These are phyloP conservation scores for Oscheius sp. DNA, from an alignment of 2,888 invertebrate genomes.

Conservation along the genomic window DNA sequence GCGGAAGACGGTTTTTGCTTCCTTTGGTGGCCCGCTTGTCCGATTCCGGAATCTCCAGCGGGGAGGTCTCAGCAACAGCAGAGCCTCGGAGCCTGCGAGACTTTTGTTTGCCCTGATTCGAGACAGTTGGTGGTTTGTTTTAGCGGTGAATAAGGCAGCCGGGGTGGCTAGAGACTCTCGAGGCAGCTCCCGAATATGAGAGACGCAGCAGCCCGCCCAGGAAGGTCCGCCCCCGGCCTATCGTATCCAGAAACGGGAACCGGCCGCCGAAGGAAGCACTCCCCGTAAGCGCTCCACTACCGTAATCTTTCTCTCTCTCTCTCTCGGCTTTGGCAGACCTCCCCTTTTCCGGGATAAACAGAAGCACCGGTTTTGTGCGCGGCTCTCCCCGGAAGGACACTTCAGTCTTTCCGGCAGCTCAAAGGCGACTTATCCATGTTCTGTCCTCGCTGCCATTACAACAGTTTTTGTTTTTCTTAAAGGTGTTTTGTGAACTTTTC, in stretches of 20 bases:
- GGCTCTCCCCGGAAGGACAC: constrained; percentile 30
- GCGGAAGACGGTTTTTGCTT: constrained; percentile 26
- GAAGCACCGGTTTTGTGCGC: constrained; percentile 31
- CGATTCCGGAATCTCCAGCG: constrained; percentile 40
- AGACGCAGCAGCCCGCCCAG: constrained; percentile 32
- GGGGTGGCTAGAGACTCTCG: constrained; percentile 22
- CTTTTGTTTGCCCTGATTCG: constrained; percentile 40
- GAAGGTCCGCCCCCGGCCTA: constrained; percentile 32
- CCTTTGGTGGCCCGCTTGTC: constrained; percentile 23
- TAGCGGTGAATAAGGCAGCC: constrained; percentile 40
- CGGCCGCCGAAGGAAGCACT: constrained; percentile 28
- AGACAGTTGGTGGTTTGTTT: constrained; percentile 44
- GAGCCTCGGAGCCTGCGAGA: constrained; percentile 1
- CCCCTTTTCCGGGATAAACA: constrained; percentile 37
- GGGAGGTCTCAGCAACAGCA: constrained; percentile 32
- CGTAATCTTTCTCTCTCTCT: constrained; percentile 15
- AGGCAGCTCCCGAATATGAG: constrained; percentile 19
- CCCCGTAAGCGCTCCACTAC: constrained; percentile 29
- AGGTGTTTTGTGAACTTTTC: background rate
- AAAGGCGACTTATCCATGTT: constrained; percentile 4
- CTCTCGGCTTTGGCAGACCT: constrained; percentile 24
- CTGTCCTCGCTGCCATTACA: constrained; percentile 3
- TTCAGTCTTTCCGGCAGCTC: constrained; percentile 27
- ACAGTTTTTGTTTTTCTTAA: background rate
- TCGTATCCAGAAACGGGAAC: constrained; percentile 40